Base-by-base conservation (phyloP, 2,888 invertebrate genomes). In the Mamestra brassicae region DNA sequence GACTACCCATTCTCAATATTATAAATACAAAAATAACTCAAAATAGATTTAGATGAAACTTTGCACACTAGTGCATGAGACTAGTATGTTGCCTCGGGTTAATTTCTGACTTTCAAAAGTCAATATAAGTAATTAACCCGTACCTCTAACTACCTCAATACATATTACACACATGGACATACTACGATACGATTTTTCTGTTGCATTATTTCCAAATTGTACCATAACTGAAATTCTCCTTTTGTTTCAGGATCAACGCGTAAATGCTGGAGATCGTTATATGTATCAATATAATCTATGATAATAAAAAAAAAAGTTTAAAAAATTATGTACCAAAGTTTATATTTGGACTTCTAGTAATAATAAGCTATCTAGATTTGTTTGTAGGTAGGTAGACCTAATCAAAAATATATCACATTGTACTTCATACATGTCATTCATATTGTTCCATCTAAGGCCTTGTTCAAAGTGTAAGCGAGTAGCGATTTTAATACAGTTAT, bases 251-350 rank as follows among this genome's bases (percentile, higher is more conserved):
- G 73, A 73, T 65, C 70, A 74, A 65, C 80, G 71, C 72, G 71
- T 75, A 54, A 82, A 82, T 78, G 87, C 86, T 80, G 89, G 81
- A 82, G 72, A 86, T 61, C 71, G 80, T 85, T 83, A 84, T 83
- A 84, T 78, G n/a, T 84, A 88, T 85, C 85, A 80, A 84, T 86
- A 84, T 83, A 84, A 79, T 71, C 79, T 87, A 90, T 83, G 82
- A 85, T 65, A 61, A 86, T 80, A 83, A 84, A 83, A 81, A 83
- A 81, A 81, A 83, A 81, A 76, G 13, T 63, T 72, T 57, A 74
- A 83, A 78, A 81, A 76, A 75, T 80, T 83, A 88, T 90, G 89
- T 91, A 92, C 92, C 92, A 93, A 93, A 92, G 92, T 90, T 89
- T 80, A 83, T 86, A 88, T 89, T 90, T 91, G 92, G 91, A 91